These are phyloP conservation scores for Odontomyia ornata DNA, from an alignment of 2,888 invertebrate genomes.

Conservation along the genomic window DNA sequence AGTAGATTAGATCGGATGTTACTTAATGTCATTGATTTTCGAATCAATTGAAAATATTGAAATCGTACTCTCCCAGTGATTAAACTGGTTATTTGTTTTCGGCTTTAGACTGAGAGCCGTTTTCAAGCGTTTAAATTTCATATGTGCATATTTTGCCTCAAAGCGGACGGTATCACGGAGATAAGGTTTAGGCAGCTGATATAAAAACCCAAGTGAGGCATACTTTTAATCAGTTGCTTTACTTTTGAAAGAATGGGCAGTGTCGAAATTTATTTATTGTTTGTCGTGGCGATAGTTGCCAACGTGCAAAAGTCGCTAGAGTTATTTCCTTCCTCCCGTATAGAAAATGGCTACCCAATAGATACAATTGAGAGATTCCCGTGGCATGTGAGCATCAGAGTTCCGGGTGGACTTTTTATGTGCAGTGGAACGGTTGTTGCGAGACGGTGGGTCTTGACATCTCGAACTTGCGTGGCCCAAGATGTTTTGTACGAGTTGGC, in stretches of 20 bases:
- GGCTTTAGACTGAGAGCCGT: too few species aligned
- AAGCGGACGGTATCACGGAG: background rate
- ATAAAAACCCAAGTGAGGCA: background rate
- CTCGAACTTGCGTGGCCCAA: slow-evolving; percentile 44
- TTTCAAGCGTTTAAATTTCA: too few species aligned
- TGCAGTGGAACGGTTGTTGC: slow-evolving; percentile 51
- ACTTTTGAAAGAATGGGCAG: slow-evolving; percentile 2
- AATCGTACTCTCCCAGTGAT: too few species aligned
- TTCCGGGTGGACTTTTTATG: slow-evolving; percentile 4
- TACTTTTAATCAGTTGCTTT: background rate
- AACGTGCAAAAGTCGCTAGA: background rate
- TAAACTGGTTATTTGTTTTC: too few species aligned
- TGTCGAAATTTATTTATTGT: background rate
- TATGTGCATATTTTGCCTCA: too few species aligned
- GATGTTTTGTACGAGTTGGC: slow-evolving; percentile 39
- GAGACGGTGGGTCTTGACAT: slow-evolving; percentile 49
- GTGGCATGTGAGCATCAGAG: slow-evolving; percentile 27
- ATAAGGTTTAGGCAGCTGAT: background rate
- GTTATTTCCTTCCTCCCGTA: background rate
- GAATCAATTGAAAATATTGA: background rate
- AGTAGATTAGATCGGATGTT: background rate
- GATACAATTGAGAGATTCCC: slow-evolving; percentile 26
- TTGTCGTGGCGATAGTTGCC: background rate
- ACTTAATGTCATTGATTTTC: background rate
- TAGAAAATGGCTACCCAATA: slow-evolving; percentile 7